Percentiles rank a stretch among this genome's conserved stretches.
phyloP scores from a whole-genome alignment of 2,113 vertebrate species.

The Pleuronectes platessa region DNA sequence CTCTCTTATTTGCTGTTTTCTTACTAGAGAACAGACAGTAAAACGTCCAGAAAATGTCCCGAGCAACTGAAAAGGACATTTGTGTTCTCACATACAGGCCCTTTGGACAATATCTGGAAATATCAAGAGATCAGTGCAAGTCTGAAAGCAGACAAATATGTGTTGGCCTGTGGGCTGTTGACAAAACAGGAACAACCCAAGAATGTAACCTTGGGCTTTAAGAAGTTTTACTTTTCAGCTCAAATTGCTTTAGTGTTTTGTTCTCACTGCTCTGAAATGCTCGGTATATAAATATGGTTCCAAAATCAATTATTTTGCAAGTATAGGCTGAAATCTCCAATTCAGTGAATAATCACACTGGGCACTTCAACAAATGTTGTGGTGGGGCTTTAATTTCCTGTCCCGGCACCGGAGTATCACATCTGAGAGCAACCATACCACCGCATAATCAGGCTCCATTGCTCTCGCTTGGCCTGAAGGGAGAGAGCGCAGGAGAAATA shows the following conservation, averaged over 20 bases:
- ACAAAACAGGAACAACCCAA: too few relatives aligned
- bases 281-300: too few relatives aligned
- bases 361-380: conserved; percentile 8
- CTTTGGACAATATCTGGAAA: too few relatives aligned
- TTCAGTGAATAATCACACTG: background rate
- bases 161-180: too few relatives aligned
- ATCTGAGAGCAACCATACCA: conserved; percentile 15
- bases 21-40: too few relatives aligned
- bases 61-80: too few relatives aligned
- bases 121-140: too few relatives aligned
- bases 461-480: background rate
- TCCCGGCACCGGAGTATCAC: background rate
- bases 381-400: conserved; percentile 46
- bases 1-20: background rate
- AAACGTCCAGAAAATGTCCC: too few relatives aligned
- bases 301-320: background rate
- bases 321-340: conserved; percentile 1
- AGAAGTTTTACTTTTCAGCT: background rate
- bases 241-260: too few relatives aligned
- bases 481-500: background rate
- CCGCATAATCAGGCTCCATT: conserved; percentile 1
- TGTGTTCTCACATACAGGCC: too few relatives aligned
- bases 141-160: too few relatives aligned
- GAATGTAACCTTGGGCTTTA: background rate
- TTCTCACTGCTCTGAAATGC: too few relatives aligned